These are phyloP conservation scores for Trematocara nigrifrons DNA, from an alignment of 2,113 vertebrate species.

Conservation along the genomic window DNA sequence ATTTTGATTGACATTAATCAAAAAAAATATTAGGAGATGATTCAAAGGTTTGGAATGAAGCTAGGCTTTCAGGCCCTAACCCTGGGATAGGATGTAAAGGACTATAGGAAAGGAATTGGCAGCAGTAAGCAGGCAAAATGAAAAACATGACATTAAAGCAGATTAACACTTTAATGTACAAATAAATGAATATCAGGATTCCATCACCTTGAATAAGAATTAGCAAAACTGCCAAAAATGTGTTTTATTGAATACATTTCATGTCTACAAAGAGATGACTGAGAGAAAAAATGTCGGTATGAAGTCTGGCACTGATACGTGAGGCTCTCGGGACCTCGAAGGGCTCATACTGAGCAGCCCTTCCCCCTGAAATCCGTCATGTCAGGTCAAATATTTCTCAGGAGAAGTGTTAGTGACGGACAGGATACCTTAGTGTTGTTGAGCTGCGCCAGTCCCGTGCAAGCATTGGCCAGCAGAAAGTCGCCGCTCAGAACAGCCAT, in stretches of 20 bases:
- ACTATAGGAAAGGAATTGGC: background rate
- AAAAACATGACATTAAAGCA: background rate
- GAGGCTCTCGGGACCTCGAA: background rate
- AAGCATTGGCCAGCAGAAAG: conserved; percentile 94
- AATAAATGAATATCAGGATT: background rate
- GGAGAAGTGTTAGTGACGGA: background rate
- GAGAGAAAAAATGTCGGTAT: background rate
- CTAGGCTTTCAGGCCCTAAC: background rate
- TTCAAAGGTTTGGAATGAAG: background rate
- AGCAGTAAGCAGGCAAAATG: background rate
- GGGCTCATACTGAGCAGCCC: background rate
- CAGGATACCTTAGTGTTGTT: conserved; percentile 90
- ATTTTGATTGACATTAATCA: background rate
- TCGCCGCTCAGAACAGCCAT: conserved; percentile 96
- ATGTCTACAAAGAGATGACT: background rate
- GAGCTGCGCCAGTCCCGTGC: conserved; percentile 86
- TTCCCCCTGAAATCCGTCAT: background rate
- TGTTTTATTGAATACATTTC: background rate
- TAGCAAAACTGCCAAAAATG: background rate
- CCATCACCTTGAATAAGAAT: background rate
- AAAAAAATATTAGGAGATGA: background rate
- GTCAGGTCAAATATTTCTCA: background rate
- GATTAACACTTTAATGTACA: background rate
- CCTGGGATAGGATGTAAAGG: background rate
- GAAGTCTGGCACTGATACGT: background rate